Evolutionary conservation across 2,113 vertebrate species (phyloP).

Genomic region (Phyllostomus discolor): DNA sequence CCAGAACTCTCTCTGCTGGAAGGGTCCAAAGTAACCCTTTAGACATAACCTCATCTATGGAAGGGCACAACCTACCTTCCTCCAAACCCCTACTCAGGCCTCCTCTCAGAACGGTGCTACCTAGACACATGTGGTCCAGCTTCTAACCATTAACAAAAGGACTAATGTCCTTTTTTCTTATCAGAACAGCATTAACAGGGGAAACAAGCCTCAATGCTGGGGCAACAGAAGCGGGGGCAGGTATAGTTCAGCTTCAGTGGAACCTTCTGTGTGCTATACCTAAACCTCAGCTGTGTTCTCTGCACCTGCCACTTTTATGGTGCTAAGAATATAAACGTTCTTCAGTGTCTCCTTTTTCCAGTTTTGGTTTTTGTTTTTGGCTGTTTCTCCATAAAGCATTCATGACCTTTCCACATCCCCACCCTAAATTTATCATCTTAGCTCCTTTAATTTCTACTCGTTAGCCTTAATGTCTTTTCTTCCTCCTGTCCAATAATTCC

Average conservation of each 20-base stretch:
- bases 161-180: neutral
- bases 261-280: neutral
- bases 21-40: neutral
- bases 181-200: neutral
- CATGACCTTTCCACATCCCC: neutral
- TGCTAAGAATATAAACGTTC: neutral
- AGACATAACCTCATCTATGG: neutral
- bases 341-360: neutral
- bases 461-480: slow-evolving; percentile 10
- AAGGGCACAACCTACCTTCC: neutral
- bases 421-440: neutral
- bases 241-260: neutral
- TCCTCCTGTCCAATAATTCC: neutral
- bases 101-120: neutral
- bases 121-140: neutral
- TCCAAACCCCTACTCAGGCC: neutral
- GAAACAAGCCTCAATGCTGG: neutral
- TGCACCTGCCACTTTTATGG: neutral
- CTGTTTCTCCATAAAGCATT: neutral
- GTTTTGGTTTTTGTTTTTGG: neutral
- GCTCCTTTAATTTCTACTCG: slow-evolving; percentile 22
- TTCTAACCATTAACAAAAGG: neutral
- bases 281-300: neutral
- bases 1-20: neutral
- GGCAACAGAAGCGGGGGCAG: neutral